Conservation (phyloP, 2,113 vertebrate genomes). For the Fregata magnificens region DNA sequence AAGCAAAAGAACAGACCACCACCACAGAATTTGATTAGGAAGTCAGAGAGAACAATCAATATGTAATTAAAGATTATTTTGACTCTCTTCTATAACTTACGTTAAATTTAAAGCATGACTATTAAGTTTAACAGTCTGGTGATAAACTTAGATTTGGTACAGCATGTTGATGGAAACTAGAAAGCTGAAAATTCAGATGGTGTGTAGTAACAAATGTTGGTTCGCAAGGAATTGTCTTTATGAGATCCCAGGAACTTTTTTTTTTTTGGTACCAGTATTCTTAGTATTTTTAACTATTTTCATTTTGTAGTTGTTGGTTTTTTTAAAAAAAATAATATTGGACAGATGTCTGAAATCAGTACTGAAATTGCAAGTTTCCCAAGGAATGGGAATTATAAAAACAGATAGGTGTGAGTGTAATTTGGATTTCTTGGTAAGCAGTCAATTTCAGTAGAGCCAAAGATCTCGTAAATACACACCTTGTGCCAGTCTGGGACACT, state of each 20-base stretch:
- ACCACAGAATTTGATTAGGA: neutral
- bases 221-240: neutral
- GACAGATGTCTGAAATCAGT: neutral
- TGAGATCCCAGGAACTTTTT: neutral
- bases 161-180: neutral
- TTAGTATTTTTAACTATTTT: neutral
- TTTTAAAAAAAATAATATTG: neutral
- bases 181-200: neutral
- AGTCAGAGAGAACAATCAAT: neutral
- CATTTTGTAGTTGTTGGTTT: neutral
- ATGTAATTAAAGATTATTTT: neutral
- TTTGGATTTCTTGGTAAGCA: neutral
- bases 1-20: neutral
- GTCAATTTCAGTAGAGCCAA: neutral
- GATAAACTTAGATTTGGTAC: neutral
- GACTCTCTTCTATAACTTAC: neutral
- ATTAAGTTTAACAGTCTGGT: neutral
- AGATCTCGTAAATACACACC: neutral
- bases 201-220: neutral
- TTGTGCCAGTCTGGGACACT: neutral
- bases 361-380: neutral
- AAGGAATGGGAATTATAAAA: neutral
- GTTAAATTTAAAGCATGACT: neutral
- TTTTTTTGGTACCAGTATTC: neutral
- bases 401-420: neutral